These are phyloP conservation scores for Epinephelus malabaricus DNA, from an alignment of 2,797 vertebrate species.

Conservation along the genomic window DNA sequence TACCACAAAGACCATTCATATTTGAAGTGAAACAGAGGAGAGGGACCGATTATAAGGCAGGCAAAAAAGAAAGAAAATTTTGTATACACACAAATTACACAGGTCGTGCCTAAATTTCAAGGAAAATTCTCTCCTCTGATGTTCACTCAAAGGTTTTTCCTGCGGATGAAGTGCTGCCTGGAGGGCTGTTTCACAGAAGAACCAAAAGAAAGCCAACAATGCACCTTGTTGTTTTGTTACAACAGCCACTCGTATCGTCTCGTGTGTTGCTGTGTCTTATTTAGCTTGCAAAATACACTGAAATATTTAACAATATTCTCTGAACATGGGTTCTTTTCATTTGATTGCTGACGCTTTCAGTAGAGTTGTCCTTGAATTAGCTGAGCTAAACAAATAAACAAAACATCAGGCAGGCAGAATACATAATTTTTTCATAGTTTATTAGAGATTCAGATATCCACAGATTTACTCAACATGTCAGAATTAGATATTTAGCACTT, in stretches of 20 bases:
- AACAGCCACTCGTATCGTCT: constrained; percentile 5
- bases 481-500: not conserved
- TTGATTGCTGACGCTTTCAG: not conserved
- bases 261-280: constrained; percentile 2
- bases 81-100: not conserved
- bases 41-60: not conserved
- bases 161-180: constrained; percentile 13
- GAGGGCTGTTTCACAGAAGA: constrained; percentile 17
- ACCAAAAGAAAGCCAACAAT: constrained; percentile 24
- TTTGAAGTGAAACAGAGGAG: not conserved
- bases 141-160: constrained; percentile 30
- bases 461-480: not conserved
- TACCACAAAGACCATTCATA: not conserved
- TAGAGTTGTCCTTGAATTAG: not conserved
- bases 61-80: not conserved
- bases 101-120: constrained; percentile 10
- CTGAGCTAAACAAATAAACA: not conserved
- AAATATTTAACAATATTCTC: not conserved
- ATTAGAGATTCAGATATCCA: not conserved
- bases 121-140: constrained; percentile 23
- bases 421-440: not conserved
- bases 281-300: not conserved
- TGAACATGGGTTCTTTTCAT: not conserved
- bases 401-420: not conserved
- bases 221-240: constrained; percentile 18